Percentiles rank a stretch among this genome's conserved stretches.
phyloP scores from a whole-genome alignment of 2,113 vertebrate species.

The Eudyptes chrysolophus region DNA sequence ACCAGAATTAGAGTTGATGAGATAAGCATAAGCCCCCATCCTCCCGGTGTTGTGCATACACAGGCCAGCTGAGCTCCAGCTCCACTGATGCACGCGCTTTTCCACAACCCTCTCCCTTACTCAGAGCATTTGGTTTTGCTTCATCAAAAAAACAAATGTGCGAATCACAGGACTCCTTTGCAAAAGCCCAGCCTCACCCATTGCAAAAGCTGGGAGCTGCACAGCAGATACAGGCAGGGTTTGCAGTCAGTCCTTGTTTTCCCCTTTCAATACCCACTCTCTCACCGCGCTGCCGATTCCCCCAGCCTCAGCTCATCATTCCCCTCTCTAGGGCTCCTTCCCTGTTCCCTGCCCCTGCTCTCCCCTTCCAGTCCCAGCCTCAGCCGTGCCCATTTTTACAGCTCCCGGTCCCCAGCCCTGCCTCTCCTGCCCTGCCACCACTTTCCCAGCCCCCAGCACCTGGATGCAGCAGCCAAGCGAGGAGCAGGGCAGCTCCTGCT shows the following conservation, averaged over 20 bases:
- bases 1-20: accelerated
- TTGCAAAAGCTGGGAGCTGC: neutral
- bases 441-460: neutral
- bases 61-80: neutral
- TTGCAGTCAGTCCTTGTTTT: accelerated
- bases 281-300: accelerated
- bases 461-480: accelerated
- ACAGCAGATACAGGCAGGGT: accelerated
- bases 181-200: neutral
- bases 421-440: neutral
- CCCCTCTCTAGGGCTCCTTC: neutral
- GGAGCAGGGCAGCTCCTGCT: neutral
- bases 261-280: accelerated
- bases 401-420: neutral
- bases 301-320: accelerated
- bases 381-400: accelerated
- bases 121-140: accelerated
- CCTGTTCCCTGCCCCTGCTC: neutral
- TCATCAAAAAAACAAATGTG: accelerated
- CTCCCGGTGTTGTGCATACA: accelerated
- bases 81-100: accelerated
- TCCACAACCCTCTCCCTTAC: too few species aligned
- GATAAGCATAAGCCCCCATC: neutral
- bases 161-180: accelerated
- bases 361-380: neutral